Evolutionary conservation across 2,113 vertebrate species (phyloP), one percentile per base, ranked within the genome.

Genomic region (Agelaius tricolor): DNA sequence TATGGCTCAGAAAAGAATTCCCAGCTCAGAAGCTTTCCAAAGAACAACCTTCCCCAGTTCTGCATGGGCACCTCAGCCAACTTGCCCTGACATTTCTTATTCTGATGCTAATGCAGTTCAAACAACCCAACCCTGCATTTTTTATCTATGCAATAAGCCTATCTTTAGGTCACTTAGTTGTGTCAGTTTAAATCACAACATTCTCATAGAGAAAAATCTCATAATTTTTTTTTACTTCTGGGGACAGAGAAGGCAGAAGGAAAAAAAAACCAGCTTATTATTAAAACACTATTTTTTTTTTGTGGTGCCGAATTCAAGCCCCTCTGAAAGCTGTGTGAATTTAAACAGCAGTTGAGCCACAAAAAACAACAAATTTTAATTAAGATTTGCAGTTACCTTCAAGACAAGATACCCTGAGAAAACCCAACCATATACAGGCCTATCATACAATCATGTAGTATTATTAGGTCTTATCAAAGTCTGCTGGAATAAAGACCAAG

Each of bases 101-200:
- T 97, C 89, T 93, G 63, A 97, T 96, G 95, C 87, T 96, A 97
- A 97, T 96, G 58, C 19, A 94, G 72, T 96, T 97, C 96, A 96
- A 97, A 94, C 92, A 97, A 90, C 63, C 66, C 86, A 97, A 85
- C 75, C 76, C 79, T 84, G 74, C 79, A 77, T 90, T 94, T 97
- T 96, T 92, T 84, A 89, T 95, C 84, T 76, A 67, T 69, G 88
- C 90, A 96, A 89, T 90, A 95, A 95, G 80, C 90, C 94, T 76
- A 84, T 80, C 68, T 94, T 91, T 84, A 91, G 80, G 80, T 94
- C 92, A 87, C 49, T 96, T 78, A 46, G 61, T 69, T 93, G 43
- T 82, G 76, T 72, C 92, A 89, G 43, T 87, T 91, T 94, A 94
- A 96, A 95, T 58, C 81, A 72, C 87, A 91, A 95, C 63, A 90